Evolutionary conservation across 2,113 vertebrate species (phyloP), one percentile per base, ranked within the genome.

Genomic region (Peromyscus polionotus): DNA sequence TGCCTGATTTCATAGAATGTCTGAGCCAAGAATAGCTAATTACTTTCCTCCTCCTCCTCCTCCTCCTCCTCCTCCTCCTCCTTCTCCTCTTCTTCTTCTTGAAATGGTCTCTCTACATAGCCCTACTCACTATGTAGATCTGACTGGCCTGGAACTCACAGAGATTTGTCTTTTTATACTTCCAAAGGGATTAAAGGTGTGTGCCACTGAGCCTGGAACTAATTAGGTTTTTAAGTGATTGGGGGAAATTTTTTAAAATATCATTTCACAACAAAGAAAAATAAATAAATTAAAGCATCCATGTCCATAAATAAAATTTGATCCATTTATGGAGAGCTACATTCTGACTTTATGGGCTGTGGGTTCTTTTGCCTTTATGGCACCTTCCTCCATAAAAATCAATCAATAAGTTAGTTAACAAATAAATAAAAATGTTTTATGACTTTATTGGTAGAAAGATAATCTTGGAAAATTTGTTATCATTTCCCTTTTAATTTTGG

Each of bases 401-500:
- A 54, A 36, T 70, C 85, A 70, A 70, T 70, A 70, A 24, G 7
- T 88, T 70, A 87, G 65, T 36, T 68, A 68, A 33, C 65, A 83
- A 88, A 31, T 90, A 73, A 72, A 80, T 84, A 76, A 86, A 73
- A 70, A 92, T 33, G 59, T 45, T 76, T 93, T 45, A 95, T 83
- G 75, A 88, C n/a, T 77, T n/a, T 59, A 67, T 70, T 81, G 28
- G 16, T 88, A 91, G 57, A 80, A 95, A 93, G 45, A 73, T 33
- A 73, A 93, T 36, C 65, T 91, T 42, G 70, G 45, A 80, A 45
- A 95, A 83, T 68, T 93, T 24, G 75, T 83, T 88, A 57, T 91
- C 48, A 80, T 39, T 70, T 95, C 39, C 48, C 42, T 83, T 80
- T 63, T 79, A 77, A 45, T 95, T 76, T 13, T 79, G 42, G 12